These are phyloP conservation scores for Stictonetta naevosa DNA, from an alignment of 2,113 vertebrate genomes.

Conservation along the genomic window DNA sequence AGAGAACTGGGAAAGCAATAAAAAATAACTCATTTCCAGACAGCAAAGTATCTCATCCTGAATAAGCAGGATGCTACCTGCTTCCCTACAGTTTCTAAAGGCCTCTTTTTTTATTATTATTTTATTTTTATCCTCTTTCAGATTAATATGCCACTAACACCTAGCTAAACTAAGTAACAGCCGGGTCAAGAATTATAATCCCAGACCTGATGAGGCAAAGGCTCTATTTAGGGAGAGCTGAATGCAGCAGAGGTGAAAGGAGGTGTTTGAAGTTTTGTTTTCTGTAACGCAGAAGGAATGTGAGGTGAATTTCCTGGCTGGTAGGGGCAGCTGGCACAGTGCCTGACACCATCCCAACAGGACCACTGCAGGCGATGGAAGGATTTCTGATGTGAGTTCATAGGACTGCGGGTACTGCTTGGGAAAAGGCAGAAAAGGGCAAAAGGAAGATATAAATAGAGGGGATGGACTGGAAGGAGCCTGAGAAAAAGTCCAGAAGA, in stretches of 20 bases:
- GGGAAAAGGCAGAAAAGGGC: not conserved
- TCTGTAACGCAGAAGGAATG: not conserved
- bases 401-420: fast-evolving
- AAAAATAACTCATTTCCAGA: not conserved
- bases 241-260: not conserved
- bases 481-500: not conserved
- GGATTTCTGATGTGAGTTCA: not conserved
- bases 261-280: not conserved
- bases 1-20: not conserved
- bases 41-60: not conserved
- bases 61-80: not conserved
- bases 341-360: not conserved
- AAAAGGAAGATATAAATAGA: not conserved
- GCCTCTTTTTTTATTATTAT: not conserved
- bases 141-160: not conserved
- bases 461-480: not conserved
- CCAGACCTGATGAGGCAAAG: not conserved
- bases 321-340: not conserved
- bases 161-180: not conserved
- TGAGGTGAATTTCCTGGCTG: not conserved
- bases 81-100: not conserved
- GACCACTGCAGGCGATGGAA: not conserved
- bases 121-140: not conserved
- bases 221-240: not conserved
- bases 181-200: not conserved